phyloP scores from a whole-genome alignment of 2,888 invertebrate species.

The Drosophila nr. perissopoda region DNA sequence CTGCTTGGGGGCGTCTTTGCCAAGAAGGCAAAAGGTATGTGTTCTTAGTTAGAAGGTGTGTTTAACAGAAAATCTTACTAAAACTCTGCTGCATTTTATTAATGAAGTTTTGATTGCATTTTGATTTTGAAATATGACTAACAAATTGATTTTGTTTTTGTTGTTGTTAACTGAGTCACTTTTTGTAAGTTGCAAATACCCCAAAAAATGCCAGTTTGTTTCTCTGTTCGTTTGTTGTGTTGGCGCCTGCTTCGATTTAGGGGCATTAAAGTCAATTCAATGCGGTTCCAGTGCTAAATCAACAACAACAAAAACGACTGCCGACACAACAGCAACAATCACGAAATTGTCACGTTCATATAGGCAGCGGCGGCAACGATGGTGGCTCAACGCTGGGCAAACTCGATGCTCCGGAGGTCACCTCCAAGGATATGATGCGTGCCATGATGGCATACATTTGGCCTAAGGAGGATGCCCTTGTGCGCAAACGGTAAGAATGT shows the following conservation, averaged over 20 bases:
- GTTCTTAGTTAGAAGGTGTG: background rate
- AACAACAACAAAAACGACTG: slow-evolving; percentile 51
- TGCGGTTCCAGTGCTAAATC: slow-evolving; percentile 80
- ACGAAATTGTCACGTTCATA: slow-evolving; percentile 94
- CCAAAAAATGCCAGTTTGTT: slow-evolving; percentile 55
- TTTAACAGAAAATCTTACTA: background rate
- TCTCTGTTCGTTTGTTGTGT: slow-evolving; percentile 83
- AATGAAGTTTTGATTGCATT: slow-evolving; percentile 11
- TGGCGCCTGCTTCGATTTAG: slow-evolving; percentile 83
- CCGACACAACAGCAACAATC: slow-evolving; percentile 74
- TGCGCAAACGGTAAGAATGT: slow-evolving; percentile 77
- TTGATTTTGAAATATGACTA: slow-evolving; percentile 47
- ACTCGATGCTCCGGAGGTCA: slow-evolving; percentile 88
- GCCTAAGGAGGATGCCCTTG: slow-evolving; percentile 91
- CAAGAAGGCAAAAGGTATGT: slow-evolving; percentile 82
- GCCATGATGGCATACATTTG: slow-evolving; percentile 97
- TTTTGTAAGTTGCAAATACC: slow-evolving; percentile 36
- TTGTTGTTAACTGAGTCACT: slow-evolving; percentile 34
- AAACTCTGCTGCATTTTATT: slow-evolving; percentile 10
- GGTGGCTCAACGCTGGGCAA: slow-evolving; percentile 87
- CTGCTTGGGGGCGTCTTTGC: slow-evolving; percentile 84
- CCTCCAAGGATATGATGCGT: slow-evolving; percentile 91
- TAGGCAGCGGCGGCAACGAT: slow-evolving; percentile 89
- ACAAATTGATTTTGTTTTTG: slow-evolving; percentile 29
- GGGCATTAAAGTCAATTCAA: slow-evolving; percentile 84